Evolutionary conservation across 2,797 vertebrate species (phyloP).

Genomic region (Coluber constrictor): DNA sequence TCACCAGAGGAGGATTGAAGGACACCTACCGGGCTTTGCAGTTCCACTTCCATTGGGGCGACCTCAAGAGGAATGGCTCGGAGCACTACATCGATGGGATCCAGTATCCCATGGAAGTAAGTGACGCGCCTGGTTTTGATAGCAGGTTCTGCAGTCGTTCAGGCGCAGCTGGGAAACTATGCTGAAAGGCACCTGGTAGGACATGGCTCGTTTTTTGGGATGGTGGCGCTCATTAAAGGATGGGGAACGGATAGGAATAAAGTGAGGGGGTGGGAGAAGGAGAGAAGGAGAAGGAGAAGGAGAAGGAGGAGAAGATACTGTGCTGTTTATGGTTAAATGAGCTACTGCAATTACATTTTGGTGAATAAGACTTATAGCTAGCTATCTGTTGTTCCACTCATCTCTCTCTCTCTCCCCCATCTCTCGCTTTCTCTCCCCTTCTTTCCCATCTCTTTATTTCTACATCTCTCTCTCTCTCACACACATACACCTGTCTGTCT

Average conservation of each 20-base stretch:
- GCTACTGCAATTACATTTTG: background rate
- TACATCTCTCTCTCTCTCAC: too few species aligned
- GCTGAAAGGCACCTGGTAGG: background rate
- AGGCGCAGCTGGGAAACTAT: background rate
- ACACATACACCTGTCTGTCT: too few species aligned
- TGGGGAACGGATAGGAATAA: background rate
- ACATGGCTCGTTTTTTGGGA: background rate
- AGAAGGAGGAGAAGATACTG: background rate
- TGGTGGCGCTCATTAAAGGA: background rate
- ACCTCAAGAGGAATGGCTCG: constrained; percentile 69
- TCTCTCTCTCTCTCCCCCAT: too few species aligned
- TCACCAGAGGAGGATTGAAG: constrained; percentile 78
- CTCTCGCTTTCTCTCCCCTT: too few species aligned
- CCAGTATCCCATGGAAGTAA: constrained; percentile 83
- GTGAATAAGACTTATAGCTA: background rate
- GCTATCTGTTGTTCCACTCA: background rate
- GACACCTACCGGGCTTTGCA: constrained; percentile 75
- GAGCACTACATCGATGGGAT: constrained; percentile 80
- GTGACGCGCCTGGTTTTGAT: background rate
- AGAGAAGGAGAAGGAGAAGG: fast-evolving
- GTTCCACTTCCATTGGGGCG: constrained; percentile 89
- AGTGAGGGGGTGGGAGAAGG: fast-evolving
- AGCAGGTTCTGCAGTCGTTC: background rate
- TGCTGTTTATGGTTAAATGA: background rate
- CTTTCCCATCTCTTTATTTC: too few species aligned